Conservation (phyloP, 2,888 invertebrate species). For the Diploptera punctata region DNA sequence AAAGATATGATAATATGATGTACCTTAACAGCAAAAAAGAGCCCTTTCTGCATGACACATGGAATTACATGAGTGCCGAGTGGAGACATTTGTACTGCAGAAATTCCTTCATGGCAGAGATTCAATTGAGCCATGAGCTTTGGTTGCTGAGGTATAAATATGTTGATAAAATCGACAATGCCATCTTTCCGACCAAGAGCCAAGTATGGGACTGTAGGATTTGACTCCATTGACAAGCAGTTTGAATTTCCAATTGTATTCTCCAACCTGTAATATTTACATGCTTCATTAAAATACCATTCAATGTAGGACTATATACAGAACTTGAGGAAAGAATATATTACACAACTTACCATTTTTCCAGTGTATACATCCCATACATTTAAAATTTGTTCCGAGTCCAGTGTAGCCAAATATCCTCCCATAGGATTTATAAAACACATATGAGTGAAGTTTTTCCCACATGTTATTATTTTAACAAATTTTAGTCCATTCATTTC, state of each 20-base stretch:
- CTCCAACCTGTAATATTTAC: slow-evolving; percentile 5
- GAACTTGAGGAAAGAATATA: too few relatives aligned
- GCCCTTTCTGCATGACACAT: background rate
- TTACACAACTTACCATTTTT: slow-evolving; percentile 22
- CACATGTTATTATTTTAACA: background rate
- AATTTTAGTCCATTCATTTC: background rate
- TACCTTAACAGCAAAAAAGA: slow-evolving; percentile 9
- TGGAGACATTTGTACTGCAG: background rate
- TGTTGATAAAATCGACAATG: slow-evolving; percentile 26
- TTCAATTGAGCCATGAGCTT: background rate
- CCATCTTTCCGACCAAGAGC: slow-evolving; percentile 32
- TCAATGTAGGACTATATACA: too few relatives aligned
- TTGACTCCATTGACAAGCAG: slow-evolving; percentile 28
- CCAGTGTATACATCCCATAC: slow-evolving; percentile 26
- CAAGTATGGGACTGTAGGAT: slow-evolving; percentile 30
- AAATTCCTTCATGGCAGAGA: background rate
- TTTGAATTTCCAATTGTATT: background rate
- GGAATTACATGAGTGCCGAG: slow-evolving; percentile 5
- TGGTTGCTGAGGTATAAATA: background rate
- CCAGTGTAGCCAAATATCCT: slow-evolving; percentile 18
- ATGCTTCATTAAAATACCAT: too few relatives aligned
- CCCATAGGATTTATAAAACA: slow-evolving; percentile 29
- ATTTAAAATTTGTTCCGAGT: background rate
- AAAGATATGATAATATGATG: too few relatives aligned
- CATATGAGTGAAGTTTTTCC: background rate